Evolutionary conservation across 2,888 invertebrate species (phyloP).

Genomic region (Volucella zonaria): DNA sequence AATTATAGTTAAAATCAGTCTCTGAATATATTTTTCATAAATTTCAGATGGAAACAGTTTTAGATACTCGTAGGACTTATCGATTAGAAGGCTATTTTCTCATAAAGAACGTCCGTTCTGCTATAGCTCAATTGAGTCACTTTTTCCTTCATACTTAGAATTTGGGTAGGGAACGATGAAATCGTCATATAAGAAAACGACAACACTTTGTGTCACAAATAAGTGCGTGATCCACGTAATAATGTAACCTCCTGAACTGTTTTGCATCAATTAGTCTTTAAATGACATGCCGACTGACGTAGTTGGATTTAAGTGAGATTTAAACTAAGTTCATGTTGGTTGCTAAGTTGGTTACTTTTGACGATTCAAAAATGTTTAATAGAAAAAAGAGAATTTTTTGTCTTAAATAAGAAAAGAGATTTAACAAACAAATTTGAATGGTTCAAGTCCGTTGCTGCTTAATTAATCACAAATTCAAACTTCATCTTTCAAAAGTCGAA

Average conservation of each 20-base stretch:
- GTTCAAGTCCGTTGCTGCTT: no score
- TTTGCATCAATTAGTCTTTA: slow-evolving; percentile 25
- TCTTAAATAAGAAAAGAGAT: no score
- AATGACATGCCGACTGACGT: slow-evolving; percentile 4
- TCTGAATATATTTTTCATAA: slow-evolving; percentile 29
- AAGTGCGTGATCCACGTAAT: slow-evolving; percentile 20
- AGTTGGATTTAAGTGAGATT: background rate
- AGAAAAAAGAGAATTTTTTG: no score
- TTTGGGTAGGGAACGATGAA: background rate
- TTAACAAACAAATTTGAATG: no score
- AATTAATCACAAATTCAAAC: no score
- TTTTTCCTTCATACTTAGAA: background rate
- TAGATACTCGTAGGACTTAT: background rate
- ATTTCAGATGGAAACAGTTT: background rate
- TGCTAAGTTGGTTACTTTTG: no score
- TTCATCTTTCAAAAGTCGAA: no score
- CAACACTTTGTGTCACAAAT: background rate
- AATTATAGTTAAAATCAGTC: slow-evolving; percentile 34
- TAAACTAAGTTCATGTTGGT: background rate
- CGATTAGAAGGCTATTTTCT: slow-evolving; percentile 12
- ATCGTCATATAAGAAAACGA: background rate
- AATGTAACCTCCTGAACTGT: slow-evolving; percentile 21
- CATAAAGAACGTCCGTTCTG: background rate
- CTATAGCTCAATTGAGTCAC: slow-evolving; percentile 2
- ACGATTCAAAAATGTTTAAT: no score